Base-by-base conservation (phyloP, 2,113 vertebrate genomes). In the Charadrius vociferus region DNA sequence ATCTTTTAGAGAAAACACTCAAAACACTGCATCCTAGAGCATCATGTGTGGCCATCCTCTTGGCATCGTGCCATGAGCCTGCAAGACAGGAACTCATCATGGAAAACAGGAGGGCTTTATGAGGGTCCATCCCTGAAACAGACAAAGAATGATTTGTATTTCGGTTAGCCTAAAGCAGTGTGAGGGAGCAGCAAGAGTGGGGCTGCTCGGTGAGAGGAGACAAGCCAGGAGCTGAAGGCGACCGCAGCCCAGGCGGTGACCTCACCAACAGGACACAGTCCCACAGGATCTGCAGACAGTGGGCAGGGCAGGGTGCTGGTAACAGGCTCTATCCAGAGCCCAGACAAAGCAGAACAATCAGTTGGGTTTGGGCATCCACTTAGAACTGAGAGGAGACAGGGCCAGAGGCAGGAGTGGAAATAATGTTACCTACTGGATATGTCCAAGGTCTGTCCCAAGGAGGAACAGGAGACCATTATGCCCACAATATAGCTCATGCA, bases 171-270 rank as follows among this genome's bases (percentile, higher is more conserved):
- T 72, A 71, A 71, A 66, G 75, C 8, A 59, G n/a, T 15, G 27
- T 3, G 9, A 22, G 12, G 23, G 36, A 77, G 5, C 20, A 84
- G 47, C 20, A 53, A 22, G 18, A 59, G 20, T 20, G 32, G 21
- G 32, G 10, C 55, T 27, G 23, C 70, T 63, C 39, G 62, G 36
- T 21, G 50, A 30, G n/a, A 43, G 24, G 11, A 13, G 24, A 29
- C 24, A 74, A 66, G 19, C 12, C 39, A 66, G 45, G 65, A 79
- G 23, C 5, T 43, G 37, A 80, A 72, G 37, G 24, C 0, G 0
- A 22, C 20, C 3, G 3, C 26, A 68, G 50, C 39, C 32, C 59
- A 12, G 56, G 41, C 10, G 6, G 26, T 24, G 8, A n/a, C 22
- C 39, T 70, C 36, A 52, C 26, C 2, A 1, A 4, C 0, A 8